Conservation (phyloP, 2,113 vertebrate species). For the Hepsetus odoe region DNA sequence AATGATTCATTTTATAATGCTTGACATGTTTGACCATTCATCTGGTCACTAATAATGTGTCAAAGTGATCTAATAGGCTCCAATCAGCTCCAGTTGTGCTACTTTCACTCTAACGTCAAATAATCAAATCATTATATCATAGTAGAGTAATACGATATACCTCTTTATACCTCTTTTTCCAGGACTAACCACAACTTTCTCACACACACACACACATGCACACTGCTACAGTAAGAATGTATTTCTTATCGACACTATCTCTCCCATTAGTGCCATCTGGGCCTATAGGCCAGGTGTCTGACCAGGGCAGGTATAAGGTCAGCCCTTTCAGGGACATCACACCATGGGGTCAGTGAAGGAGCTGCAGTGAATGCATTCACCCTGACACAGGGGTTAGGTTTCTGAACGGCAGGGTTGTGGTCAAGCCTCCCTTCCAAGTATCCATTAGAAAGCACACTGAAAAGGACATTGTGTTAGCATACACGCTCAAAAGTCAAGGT, state of each 20-base stretch:
- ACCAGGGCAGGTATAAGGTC: constrained; percentile 53
- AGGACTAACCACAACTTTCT: background rate
- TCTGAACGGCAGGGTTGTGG: constrained; percentile 26
- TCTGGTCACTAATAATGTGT: background rate
- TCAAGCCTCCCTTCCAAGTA: constrained; percentile 26
- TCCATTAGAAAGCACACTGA: constrained; percentile 16
- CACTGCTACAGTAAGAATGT: constrained; percentile 32
- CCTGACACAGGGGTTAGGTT: constrained; percentile 27
- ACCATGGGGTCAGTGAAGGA: constrained; percentile 47
- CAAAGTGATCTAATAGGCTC: background rate
- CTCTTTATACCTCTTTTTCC: background rate
- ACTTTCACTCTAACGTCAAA: constrained; percentile 11
- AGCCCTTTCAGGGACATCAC: constrained; percentile 30
- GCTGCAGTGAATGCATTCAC: constrained; percentile 36
- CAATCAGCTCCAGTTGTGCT: constrained; percentile 11
- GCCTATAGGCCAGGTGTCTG: constrained; percentile 52
- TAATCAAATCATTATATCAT: constrained; percentile 9
- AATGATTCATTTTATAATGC: background rate
- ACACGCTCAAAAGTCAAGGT: background rate
- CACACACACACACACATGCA: background rate
- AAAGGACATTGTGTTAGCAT: constrained; percentile 33
- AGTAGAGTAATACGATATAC: constrained; percentile 27
- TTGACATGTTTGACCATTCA: background rate
- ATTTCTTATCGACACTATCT: constrained; percentile 38
- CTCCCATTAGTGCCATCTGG: constrained; percentile 42